phyloP scores from a whole-genome alignment of 2,797 vertebrate genomes.

The Iguana delicatissima region DNA sequence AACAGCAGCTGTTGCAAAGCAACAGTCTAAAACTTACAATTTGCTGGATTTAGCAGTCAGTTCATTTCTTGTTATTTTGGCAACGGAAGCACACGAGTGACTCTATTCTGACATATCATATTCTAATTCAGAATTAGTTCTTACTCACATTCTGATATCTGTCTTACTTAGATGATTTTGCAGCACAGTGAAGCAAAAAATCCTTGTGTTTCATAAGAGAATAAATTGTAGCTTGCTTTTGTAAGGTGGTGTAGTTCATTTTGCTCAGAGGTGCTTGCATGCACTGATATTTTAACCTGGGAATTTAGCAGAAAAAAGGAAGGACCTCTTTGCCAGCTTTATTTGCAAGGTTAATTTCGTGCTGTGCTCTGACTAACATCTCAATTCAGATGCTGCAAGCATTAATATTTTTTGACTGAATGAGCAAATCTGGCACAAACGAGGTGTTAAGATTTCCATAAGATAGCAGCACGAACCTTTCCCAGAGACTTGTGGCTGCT shows the following conservation, averaged over 20 bases:
- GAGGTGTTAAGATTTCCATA: slow-evolving; percentile 58
- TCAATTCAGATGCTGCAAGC: slow-evolving; percentile 58
- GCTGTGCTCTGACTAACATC: slow-evolving; percentile 59
- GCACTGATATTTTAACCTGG: slow-evolving; percentile 31
- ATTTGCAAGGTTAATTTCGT: slow-evolving; percentile 62
- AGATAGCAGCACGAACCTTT: slow-evolving; percentile 52
- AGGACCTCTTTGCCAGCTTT: slow-evolving; percentile 55
- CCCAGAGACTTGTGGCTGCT: slow-evolving; percentile 50
- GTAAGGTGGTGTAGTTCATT: slow-evolving; percentile 18
- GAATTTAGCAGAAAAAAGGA: slow-evolving; percentile 27
- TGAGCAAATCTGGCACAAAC: slow-evolving; percentile 52
- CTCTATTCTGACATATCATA: neutral
- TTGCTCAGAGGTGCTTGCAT: slow-evolving; percentile 13
- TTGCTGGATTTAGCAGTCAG: neutral
- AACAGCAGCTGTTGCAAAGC: neutral
- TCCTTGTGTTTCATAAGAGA: slow-evolving; percentile 5
- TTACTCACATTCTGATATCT: slow-evolving; percentile 12
- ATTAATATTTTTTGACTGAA: slow-evolving; percentile 65
- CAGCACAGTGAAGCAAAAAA: neutral
- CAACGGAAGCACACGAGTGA: slow-evolving; percentile 20
- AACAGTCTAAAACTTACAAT: slow-evolving; percentile 33
- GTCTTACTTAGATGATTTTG: neutral
- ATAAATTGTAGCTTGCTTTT: slow-evolving; percentile 29
- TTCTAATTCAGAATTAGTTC: neutral
- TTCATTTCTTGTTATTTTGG: neutral